A percentile compares a stretch with the other conserved stretches of the same genome.
Evolutionary conservation across 2,797 vertebrate genomes (phyloP).

Genomic region (Poeciliopsis paucimaculata): DNA sequence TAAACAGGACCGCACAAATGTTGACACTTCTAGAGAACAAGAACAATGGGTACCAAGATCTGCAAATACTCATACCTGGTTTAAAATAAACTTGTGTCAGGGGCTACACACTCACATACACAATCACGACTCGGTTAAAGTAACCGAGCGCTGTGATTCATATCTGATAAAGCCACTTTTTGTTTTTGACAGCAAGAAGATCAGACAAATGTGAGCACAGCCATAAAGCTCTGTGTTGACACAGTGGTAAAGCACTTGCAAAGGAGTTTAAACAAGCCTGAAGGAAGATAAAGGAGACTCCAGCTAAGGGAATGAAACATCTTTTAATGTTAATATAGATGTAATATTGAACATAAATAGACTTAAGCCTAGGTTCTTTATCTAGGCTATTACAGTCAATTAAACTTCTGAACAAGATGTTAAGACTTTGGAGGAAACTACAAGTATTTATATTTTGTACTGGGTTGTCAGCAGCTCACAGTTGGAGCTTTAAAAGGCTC

Average conservation of each 20-base stretch:
- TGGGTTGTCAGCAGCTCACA: background rate
- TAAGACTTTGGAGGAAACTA: background rate
- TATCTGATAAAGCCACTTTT: background rate
- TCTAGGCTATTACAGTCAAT: background rate
- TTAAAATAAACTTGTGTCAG: constrained; percentile 21
- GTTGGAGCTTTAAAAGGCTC: background rate
- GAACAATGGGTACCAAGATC: constrained; percentile 6
- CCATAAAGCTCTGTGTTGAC: constrained; percentile 12
- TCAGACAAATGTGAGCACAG: constrained; percentile 21
- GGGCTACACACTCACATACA: background rate
- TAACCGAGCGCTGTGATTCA: background rate
- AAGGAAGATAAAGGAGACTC: background rate
- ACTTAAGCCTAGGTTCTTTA: background rate
- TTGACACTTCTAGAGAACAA: constrained; percentile 9
- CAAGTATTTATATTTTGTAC: background rate
- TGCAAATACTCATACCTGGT: constrained; percentile 32
- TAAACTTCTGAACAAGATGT: background rate
- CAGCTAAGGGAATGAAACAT: background rate
- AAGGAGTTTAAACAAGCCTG: background rate
- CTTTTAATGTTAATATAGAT: background rate
- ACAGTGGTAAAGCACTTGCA: background rate
- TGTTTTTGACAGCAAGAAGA: constrained; percentile 16
- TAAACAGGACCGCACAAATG: constrained; percentile 5
- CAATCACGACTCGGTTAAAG: constrained; percentile 1
- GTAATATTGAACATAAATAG: background rate